Evolutionary conservation across 2,797 vertebrate species (phyloP), one percentile per base, ranked within the genome.

Genomic region (Adrianichthys oophorus): DNA sequence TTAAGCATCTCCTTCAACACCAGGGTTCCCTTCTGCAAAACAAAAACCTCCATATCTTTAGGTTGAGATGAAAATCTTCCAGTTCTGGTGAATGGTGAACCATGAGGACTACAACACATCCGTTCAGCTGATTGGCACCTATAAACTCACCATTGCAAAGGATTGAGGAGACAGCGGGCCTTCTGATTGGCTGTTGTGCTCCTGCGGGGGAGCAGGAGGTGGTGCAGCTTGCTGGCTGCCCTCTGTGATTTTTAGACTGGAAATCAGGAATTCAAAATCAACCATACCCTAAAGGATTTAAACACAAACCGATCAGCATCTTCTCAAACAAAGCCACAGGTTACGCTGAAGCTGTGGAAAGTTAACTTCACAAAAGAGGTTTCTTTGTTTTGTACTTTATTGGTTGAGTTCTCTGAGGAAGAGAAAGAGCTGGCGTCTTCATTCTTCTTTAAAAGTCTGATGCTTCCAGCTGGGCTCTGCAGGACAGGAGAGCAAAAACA

Each of bases 1-100:
- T 99, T 99, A 59, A 99, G 89, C 91, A 99, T 99, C 89, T 99
- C 97, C 88, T 99, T 99, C 23, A 99, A 89, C 89, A 98, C 93
- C 83, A 94, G 87, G 4, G 97, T 98, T 80, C 97, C 97, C 83
- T 98, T 98, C 97, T 99, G 66, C 62, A 77, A 48, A 3, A 40
- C 16, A 42, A 26, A 42, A 23, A 15, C 19, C 1, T 48, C 6
- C 4, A 5, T 14, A 18, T 41, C 26, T 37, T 37, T 37, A 37
- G 32, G 10, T 10, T 3, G 32, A 37, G 10, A 2, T 37, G 0
- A 12, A 13, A 13, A 37, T 13, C 26, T 29, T 29, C 26, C 19
- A 21, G 19, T 21, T 21, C 19, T 21, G 19, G 19, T 29, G 6
- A 29, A 29, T 29, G 19, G 19, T 21, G 19, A 21, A 29, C 26